Percentiles rank a stretch among this genome's conserved stretches.
These are phyloP conservation scores for Lepilemur ruficaudatus DNA, from an alignment of 2,797 vertebrate genomes.

Conservation along the genomic window DNA sequence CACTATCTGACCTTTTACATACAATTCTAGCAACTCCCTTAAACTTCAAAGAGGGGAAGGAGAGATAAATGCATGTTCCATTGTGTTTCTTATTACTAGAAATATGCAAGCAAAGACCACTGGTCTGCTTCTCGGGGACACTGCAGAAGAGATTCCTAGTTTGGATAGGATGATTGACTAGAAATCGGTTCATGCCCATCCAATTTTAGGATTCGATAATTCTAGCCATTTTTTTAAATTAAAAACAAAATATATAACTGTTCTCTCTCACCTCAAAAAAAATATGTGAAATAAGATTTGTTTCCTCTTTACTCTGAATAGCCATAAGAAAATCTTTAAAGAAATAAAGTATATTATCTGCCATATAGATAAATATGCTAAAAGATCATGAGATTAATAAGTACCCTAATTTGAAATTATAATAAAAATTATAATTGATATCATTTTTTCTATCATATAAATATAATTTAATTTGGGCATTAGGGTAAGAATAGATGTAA, in stretches of 20 bases:
- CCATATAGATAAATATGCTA: background rate
- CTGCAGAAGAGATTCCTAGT: slow-evolving; percentile 27
- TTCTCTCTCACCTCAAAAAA: background rate
- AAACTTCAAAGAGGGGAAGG: background rate
- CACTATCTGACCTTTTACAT: slow-evolving; percentile 28
- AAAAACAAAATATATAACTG: slow-evolving; percentile 17
- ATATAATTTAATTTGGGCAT: background rate
- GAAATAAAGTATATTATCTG: background rate
- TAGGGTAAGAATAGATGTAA: background rate
- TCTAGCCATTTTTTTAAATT: background rate
- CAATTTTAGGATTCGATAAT: slow-evolving; percentile 12
- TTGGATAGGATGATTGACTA: slow-evolving; percentile 20
- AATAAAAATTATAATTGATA: background rate
- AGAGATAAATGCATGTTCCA: background rate
- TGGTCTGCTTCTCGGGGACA: background rate
- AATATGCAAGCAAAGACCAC: slow-evolving; percentile 30
- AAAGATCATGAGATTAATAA: background rate
- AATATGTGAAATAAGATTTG: background rate
- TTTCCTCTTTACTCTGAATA: background rate
- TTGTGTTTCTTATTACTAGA: slow-evolving; percentile 63
- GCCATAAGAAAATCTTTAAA: background rate
- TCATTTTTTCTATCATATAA: background rate
- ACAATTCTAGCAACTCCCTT: background rate
- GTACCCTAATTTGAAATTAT: background rate
- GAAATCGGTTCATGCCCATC: background rate